phyloP scores from a whole-genome alignment of 1,140 invertebrate genomes.

The Pseudomyrmex gracilis region DNA sequence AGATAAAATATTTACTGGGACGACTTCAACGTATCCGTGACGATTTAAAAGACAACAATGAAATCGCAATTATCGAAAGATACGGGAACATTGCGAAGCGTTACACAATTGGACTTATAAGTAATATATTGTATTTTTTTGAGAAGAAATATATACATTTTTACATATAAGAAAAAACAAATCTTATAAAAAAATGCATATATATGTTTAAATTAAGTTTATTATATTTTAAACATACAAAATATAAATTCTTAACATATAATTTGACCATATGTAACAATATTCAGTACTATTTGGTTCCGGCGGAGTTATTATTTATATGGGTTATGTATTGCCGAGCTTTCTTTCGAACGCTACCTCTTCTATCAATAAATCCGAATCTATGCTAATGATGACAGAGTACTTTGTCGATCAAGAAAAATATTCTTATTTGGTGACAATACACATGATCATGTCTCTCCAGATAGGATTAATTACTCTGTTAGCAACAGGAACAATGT shows the following conservation, averaged over 20 bases:
- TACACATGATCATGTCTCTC: neutral
- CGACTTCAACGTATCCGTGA: neutral
- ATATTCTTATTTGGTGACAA: neutral
- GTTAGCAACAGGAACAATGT: neutral
- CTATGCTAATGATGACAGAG: neutral
- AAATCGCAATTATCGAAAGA: neutral
- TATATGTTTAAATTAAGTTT: too few relatives aligned
- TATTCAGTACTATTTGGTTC: neutral
- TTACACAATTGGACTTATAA: neutral
- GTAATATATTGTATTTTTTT: neutral
- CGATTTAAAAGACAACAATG: neutral
- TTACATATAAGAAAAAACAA: neutral
- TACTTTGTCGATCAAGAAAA: neutral
- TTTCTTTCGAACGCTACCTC: neutral
- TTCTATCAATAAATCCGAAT: neutral
- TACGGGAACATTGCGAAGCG: neutral
- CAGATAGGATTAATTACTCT: neutral
- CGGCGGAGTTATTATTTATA: neutral
- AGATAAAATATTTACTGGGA: conserved; percentile 1
- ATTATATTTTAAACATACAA: too few relatives aligned
- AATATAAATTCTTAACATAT: neutral
- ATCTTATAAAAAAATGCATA: neutral
- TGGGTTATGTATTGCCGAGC: neutral
- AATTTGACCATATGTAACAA: neutral
- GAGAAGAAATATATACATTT: neutral